Evolutionary conservation across 2,888 invertebrate species (phyloP).

Genomic region (Muscina levida): DNA sequence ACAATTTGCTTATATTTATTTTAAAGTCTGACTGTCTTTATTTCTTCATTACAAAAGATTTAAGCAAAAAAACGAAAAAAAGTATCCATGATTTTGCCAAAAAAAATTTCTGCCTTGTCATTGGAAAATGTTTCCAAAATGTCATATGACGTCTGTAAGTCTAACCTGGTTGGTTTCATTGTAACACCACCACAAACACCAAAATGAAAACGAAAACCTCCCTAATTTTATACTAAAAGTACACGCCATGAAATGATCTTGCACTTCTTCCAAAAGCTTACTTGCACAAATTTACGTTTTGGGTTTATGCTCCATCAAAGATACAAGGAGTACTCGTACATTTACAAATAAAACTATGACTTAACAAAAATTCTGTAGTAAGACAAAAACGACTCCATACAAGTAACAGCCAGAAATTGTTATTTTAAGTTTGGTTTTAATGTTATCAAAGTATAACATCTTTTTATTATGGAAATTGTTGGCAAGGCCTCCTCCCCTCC

Average conservation of each 20-base stretch:
- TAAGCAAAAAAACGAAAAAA: too few species aligned
- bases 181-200: not conserved
- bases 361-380: constrained; percentile 26
- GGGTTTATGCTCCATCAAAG: not conserved
- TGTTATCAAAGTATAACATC: constrained; percentile 65
- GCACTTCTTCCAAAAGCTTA: constrained; percentile 63
- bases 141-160: constrained; percentile 64
- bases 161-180: constrained; percentile 23
- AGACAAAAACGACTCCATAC: not conserved
- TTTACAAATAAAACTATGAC: constrained; percentile 29
- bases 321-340: constrained; percentile 3
- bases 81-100: constrained; percentile 62
- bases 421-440: constrained; percentile 42
- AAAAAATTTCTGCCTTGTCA: constrained; percentile 53
- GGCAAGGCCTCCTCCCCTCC: too few species aligned
- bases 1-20: constrained; percentile 15
- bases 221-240: not conserved
- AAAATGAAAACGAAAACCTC: constrained; percentile 16
- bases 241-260: constrained; percentile 36
- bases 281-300: constrained; percentile 56
- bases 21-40: not conserved
- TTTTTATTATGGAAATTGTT: constrained; percentile 60
- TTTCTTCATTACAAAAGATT: constrained; percentile 24
- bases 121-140: constrained; percentile 48
- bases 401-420: constrained; percentile 4